These are phyloP conservation scores for Geophilus truncorum DNA, from an alignment of 2,888 invertebrate species.

Conservation along the genomic window DNA sequence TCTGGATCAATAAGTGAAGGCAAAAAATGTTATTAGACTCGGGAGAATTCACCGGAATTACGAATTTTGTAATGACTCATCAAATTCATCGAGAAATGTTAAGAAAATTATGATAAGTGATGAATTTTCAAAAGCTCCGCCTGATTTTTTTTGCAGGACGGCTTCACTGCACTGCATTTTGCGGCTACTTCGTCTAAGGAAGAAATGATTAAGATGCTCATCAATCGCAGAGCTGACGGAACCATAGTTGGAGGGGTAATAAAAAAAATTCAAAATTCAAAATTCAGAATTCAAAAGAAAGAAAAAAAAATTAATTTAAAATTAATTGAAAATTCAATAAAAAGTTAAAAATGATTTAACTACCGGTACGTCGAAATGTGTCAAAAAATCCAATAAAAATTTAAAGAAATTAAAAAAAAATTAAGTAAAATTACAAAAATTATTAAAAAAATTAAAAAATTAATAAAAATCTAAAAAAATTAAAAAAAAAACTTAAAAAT, in stretches of 20 bases:
- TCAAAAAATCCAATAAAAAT: no score
- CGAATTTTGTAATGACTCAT: background rate
- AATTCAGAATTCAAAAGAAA: no score
- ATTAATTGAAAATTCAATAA: no score
- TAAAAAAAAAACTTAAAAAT: background rate
- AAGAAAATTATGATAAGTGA: background rate
- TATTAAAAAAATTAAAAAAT: no score
- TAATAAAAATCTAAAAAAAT: background rate
- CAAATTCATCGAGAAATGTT: background rate
- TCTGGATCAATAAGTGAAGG: background rate
- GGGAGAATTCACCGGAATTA: background rate
- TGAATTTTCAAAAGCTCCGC: background rate
- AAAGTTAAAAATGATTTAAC: no score
- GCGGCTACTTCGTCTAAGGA: constrained; percentile 92
- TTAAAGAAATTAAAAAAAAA: no score
- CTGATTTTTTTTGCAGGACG: constrained; percentile 68
- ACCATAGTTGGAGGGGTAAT: constrained; percentile 85
- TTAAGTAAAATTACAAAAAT: no score
- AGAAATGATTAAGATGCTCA: constrained; percentile 84
- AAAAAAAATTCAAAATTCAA: no score
- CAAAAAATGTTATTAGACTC: background rate
- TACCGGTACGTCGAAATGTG: no score
- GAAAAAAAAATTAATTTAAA: no score
- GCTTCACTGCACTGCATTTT: constrained; percentile 90
- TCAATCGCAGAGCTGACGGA: constrained; percentile 84